Conservation (phyloP, 2,113 vertebrate species). For the Centropristis striata region DNA sequence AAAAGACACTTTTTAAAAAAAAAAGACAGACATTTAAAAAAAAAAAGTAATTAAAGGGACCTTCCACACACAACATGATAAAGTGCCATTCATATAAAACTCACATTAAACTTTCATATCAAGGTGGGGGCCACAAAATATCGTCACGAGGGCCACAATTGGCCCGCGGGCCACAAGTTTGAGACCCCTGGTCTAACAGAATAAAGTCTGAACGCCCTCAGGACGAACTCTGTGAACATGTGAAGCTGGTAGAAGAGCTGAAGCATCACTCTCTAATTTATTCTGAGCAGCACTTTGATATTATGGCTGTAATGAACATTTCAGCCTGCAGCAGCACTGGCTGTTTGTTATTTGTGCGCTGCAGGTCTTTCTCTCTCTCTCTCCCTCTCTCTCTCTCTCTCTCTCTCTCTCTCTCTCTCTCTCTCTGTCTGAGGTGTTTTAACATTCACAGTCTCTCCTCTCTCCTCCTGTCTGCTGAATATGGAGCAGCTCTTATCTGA, state of each 20-base stretch:
- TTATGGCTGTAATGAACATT: constrained; percentile 59
- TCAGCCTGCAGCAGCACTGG: constrained; percentile 38
- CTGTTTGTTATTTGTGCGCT: constrained; percentile 47
- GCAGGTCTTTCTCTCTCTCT: too few species aligned
- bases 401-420: background rate
- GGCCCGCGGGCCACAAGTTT: too few species aligned
- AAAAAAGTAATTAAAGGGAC: too few species aligned
- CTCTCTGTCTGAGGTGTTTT: constrained; percentile 44
- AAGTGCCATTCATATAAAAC: too few species aligned
- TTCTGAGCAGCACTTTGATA: constrained; percentile 27
- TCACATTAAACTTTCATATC: too few species aligned
- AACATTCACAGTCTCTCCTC: constrained; percentile 59
- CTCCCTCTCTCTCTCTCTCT: too few species aligned
- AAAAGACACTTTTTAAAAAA: too few species aligned
- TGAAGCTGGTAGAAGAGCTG: background rate
- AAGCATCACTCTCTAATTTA: constrained; percentile 13
- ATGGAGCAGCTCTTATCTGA: constrained; percentile 74
- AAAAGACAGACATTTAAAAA: too few species aligned
- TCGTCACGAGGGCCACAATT: too few species aligned
- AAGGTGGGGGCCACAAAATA: too few species aligned
- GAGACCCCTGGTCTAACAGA: too few species aligned
- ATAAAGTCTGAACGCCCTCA: background rate
- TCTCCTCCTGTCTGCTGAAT: constrained; percentile 58
- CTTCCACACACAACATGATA: too few species aligned
- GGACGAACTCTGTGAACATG: constrained; percentile 1